Base-by-base conservation (phyloP, 2,888 invertebrate species). In the Yponomeuta cagnagella region DNA sequence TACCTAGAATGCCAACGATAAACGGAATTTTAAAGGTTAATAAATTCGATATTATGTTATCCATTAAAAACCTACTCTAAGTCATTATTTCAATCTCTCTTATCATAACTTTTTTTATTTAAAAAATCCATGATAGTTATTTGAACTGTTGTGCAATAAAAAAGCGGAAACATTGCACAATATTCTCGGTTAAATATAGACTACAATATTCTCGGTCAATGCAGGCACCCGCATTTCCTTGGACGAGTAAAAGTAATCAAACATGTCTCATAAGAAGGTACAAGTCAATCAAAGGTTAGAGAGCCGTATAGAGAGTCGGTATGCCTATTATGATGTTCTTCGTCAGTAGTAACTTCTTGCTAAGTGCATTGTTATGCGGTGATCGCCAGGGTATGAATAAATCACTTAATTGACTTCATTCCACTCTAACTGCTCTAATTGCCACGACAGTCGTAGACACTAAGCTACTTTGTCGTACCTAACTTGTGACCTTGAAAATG, bases 351-450 rank as follows among this genome's bases (percentile, higher is more conserved):
- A 58, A 58, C 52, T 58, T 58, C 52, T 58, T 58, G 52, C 52
- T 15, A 58, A 58, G 52, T 15, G 52, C 68, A 68, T 68, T 68
- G 68, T 68, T 52, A 52, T 12, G 68, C 12, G 52, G 31, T 31
- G 68, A 68, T 65, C 52, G 48, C 3, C n/a, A 33, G 10, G 64
- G 48, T 64, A 67, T 70, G 64, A 63, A 71, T 70, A 71, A 58
- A 72, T 67, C 64, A 72, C 65, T 70, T 70, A 30, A 72, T 73
- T 71, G 70, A 68, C 72, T 71, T 69, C 74, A 73, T 73, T 73
- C 72, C 70, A 15, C 12, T 69, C 68, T 69, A 70, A 69, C 71
- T 69, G 63, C 52, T 69, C 69, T 48, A 23, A 52, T 68, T 23
- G 30, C 30, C 15, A 67, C 37, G 6, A 65, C 30, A 31, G 12